Conservation (phyloP, 2,888 invertebrate species). For the Allolobophora icterica region DNA sequence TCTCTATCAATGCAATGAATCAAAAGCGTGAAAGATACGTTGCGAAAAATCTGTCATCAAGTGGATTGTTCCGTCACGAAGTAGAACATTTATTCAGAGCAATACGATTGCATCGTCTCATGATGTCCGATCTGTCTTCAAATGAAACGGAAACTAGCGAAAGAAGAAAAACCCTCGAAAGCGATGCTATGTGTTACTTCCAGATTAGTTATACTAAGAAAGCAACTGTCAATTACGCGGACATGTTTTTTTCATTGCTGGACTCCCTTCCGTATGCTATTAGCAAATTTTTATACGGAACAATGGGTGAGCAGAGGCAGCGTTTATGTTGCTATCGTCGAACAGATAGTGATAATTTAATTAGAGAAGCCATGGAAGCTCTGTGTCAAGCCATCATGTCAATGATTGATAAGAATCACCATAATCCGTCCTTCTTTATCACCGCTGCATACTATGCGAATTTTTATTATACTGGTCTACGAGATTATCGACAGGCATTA, state of each 20-base stretch:
- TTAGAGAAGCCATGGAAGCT: background rate
- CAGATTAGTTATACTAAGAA: background rate
- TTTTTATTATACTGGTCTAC: background rate
- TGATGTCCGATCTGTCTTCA: background rate
- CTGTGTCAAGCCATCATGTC: background rate
- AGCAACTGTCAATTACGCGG: background rate
- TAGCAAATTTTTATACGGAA: background rate
- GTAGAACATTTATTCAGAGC: background rate
- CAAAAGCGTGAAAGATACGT: background rate
- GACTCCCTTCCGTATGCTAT: background rate
- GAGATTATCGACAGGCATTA: background rate
- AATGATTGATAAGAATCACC: background rate
- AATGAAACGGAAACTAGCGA: background rate
- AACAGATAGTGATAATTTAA: background rate
- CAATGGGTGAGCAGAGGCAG: background rate
- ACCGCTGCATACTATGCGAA: background rate
- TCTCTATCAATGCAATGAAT: background rate
- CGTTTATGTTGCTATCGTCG: background rate
- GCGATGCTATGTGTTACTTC: background rate
- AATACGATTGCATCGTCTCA: background rate
- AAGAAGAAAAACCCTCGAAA: background rate
- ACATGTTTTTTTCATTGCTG: background rate
- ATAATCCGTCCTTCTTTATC: background rate
- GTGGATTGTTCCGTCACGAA: background rate
- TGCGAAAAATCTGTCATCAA: background rate